Percentiles rank a stretch among this genome's conserved stretches.
Evolutionary conservation across 2,113 vertebrate genomes (phyloP).

Genomic region (Hippocampus abdominalis): DNA sequence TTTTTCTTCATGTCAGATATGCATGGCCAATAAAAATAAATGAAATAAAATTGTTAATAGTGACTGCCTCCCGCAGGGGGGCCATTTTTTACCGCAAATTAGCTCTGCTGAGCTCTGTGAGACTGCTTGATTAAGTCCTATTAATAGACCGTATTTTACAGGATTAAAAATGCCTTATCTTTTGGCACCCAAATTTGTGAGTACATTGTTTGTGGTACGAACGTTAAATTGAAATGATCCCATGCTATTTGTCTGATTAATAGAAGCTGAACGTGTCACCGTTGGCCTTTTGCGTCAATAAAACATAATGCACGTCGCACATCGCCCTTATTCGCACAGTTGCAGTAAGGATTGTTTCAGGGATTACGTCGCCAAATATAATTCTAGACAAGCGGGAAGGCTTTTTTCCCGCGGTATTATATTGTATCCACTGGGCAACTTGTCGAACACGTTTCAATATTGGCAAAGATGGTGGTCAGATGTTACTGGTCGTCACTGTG

Average conservation of each 20-base stretch:
- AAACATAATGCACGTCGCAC: conserved; percentile 24
- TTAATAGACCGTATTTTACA: background rate
- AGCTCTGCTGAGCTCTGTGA: background rate
- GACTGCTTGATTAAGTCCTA: background rate
- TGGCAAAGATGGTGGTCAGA: conserved; percentile 56
- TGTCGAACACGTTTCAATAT: conserved; percentile 55
- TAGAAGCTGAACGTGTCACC: conserved; percentile 12
- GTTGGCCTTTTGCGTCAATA: background rate
- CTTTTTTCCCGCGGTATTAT: conserved; percentile 57
- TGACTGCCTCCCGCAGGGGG: background rate
- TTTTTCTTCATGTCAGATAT: background rate
- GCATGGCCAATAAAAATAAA: background rate
- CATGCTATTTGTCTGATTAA: conserved; percentile 20
- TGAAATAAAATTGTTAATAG: background rate
- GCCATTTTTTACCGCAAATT: background rate
- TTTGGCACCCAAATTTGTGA: conserved; percentile 5
- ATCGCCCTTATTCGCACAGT: conserved; percentile 26
- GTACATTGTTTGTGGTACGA: conserved; percentile 16
- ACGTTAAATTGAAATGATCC: conserved; percentile 21
- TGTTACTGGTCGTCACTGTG: conserved; percentile 37
- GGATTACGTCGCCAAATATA: conserved; percentile 41
- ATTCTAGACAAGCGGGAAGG: conserved; percentile 30
- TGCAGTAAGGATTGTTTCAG: conserved; percentile 27
- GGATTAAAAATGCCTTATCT: background rate
- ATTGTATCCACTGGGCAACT: conserved; percentile 57